A percentile compares a stretch with the other conserved stretches of the same genome.
These are phyloP conservation scores for Clitarchus hookeri DNA, from an alignment of 2,888 invertebrate species.

Conservation along the genomic window DNA sequence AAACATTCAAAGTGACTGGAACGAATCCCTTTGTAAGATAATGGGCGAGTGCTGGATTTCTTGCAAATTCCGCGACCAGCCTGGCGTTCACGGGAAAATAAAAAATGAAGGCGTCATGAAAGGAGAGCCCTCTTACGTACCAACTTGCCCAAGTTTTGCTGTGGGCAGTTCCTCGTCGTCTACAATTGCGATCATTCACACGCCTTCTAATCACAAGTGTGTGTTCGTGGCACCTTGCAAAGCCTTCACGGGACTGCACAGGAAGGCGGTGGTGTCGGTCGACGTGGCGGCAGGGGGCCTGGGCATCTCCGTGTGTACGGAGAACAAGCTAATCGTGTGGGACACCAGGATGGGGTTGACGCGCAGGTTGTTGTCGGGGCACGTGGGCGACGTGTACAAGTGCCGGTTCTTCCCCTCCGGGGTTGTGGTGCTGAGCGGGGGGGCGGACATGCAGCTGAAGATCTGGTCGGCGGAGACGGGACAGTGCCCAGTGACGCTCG, in stretches of 20 bases:
- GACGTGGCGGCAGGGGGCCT: constrained; percentile 64
- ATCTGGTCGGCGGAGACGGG: constrained; percentile 74
- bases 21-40: constrained; percentile 55
- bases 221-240: constrained; percentile 61
- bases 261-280: constrained; percentile 57
- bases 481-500: constrained; percentile 66
- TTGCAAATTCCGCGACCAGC: constrained; percentile 52
- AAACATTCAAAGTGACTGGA: constrained; percentile 62
- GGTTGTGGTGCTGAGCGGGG: constrained; percentile 67
- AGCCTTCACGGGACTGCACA: constrained; percentile 53
- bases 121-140: constrained; percentile 36
- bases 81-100: constrained; percentile 47
- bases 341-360: constrained; percentile 63
- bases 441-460: constrained; percentile 69
- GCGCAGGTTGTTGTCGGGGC: constrained; percentile 62
- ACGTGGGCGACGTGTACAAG: constrained; percentile 69
- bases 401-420: constrained; percentile 75
- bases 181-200: constrained; percentile 57
- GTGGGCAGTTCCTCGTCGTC: constrained; percentile 55
- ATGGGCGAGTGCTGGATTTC: constrained; percentile 59
- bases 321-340: constrained; percentile 66
- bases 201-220: constrained; percentile 55
- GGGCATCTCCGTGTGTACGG: constrained; percentile 65
- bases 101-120: constrained; percentile 35
- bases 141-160: constrained; percentile 53